Evolutionary conservation across 1,140 invertebrate species (phyloP).

Genomic region (Drosophila nebulosa): DNA sequence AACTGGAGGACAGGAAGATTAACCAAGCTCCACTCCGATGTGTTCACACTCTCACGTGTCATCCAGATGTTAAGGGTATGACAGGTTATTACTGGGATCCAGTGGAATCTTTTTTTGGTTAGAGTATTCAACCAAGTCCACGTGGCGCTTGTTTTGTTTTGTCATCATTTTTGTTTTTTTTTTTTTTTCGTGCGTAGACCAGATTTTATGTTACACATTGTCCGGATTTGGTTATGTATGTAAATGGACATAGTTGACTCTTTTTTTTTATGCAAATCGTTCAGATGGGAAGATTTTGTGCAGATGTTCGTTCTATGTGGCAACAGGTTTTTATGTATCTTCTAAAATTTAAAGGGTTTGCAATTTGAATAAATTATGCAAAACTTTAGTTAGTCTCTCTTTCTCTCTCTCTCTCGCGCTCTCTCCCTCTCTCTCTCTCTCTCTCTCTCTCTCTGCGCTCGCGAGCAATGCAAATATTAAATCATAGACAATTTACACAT

Average conservation of each 20-base stretch:
- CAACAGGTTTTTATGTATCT: neutral
- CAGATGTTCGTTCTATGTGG: neutral
- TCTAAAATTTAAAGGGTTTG: neutral
- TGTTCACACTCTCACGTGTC: neutral
- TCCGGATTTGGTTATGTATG: neutral
- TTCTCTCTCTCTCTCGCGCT: neutral
- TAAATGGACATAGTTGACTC: conserved; percentile 21
- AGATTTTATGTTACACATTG: conserved; percentile 14
- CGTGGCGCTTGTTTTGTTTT: conserved; percentile 14
- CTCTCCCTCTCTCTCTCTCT: neutral
- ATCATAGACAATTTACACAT: conserved; percentile 70
- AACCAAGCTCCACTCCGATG: neutral
- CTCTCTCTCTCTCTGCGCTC: conserved; percentile 7
- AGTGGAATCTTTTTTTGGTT: too few relatives aligned
- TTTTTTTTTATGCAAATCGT: conserved; percentile 51
- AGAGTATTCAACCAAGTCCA: conserved; percentile 15
- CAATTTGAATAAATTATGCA: neutral
- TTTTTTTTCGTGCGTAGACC: neutral
- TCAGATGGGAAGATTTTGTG: conserved; percentile 24
- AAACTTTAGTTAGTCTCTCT: neutral
- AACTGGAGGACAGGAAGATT: conserved; percentile 1
- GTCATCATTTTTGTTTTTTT: neutral
- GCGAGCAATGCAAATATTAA: conserved; percentile 69
- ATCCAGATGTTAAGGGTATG: too few relatives aligned
- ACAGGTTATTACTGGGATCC: too few relatives aligned